Evolutionary conservation across 2,113 vertebrate genomes (phyloP), one percentile per base, ranked within the genome.

Genomic region (Triplophysa dalaica): DNA sequence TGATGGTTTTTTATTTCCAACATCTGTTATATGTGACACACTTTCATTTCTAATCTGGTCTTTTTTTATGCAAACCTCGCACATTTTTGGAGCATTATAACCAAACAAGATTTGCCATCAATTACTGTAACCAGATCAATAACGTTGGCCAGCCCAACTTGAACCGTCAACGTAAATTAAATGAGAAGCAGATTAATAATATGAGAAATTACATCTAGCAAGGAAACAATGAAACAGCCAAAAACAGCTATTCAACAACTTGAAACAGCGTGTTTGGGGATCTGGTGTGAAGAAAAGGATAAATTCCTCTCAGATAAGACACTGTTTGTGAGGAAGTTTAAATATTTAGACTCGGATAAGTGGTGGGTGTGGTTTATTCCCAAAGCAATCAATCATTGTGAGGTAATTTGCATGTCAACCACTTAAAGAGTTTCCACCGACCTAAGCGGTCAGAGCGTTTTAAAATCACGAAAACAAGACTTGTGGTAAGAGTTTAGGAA

Each of bases 351-450:
- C 33, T 72, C 26, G 38, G 69, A 72, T 56, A 38, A 56, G 12
- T 8, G 3, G 12, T 22, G 54, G 29, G 29, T 48, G 73, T 63
- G 73, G 56, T 26, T 24, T n/a, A 75, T 14, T 45, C 60, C 14
- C 41, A 26, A 56, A 62, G 38, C 21, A 4, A 62, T 75, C 73
- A 19, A 63, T 75, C 73, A 75, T 50, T 75, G 58, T 19, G 14
- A 12, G 16, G 9, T 45, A 43, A 41, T 45, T 19, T 75, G 38
- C 5, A 4, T n/a, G 54, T 56, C 54, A 58, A 58, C 4, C n/a
- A 58, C 54, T 58, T 58, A 58, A 29, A 56, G 17, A 13, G 52
- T n/a, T 14, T 56, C 17, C 54, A 56, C 54, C 19, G 8, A 56
- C 54, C 19, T 19, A n/a, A 21, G 6, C 54, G 54, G 3, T 41